Base-by-base conservation (phyloP, 2,797 vertebrate species). In the Chaetodon trifasciatus region DNA sequence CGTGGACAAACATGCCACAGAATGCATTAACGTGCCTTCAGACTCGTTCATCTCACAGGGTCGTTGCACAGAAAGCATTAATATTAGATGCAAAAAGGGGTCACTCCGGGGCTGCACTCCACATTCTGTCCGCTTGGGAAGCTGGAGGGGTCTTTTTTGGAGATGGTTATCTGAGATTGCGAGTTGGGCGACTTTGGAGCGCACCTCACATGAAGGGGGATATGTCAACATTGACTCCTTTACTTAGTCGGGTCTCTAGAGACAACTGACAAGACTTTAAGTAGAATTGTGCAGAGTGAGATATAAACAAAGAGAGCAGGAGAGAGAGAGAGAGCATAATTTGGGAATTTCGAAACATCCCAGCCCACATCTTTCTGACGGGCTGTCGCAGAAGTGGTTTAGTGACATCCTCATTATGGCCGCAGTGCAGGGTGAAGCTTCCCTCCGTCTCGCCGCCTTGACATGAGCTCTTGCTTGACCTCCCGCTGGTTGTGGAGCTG, bases 31-130 rank as follows among this genome's bases (percentile, higher is more conserved):
- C 69, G 66, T 64, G 21, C 37, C 39, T 63, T 68, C 2, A 32
- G 32, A 65, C n/a, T 47, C 60, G 39, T 69, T 82, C 5, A 61
- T 76, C 63, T 75, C 40, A 0, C 24, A 57, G 42, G 23, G 52
- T 83, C 72, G 39, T 74, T 74, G 66, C 61, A 77, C 61, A 61
- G 75, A 72, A 74, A 70, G 44, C 24, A 35, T 81, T 42, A 70
- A 62, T 70, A 71, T 68, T 79, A 53, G 13, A 74, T 66, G 55
- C 55, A 72, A 53, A 75, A 52, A 61, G 57, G 35, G 76, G 40
- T 84, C 65, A 57, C 21, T 17, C 55, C 15, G 52, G 10, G 65
- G 72, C 69, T 52, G 44, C 17, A 17, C 55, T 44, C 40, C 8
- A 17, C 12, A 24, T 72, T 62, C 49, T 53, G 35, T 28, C 35